Conservation (phyloP, 2,888 invertebrate species). For the Melipona bicolor region DNA sequence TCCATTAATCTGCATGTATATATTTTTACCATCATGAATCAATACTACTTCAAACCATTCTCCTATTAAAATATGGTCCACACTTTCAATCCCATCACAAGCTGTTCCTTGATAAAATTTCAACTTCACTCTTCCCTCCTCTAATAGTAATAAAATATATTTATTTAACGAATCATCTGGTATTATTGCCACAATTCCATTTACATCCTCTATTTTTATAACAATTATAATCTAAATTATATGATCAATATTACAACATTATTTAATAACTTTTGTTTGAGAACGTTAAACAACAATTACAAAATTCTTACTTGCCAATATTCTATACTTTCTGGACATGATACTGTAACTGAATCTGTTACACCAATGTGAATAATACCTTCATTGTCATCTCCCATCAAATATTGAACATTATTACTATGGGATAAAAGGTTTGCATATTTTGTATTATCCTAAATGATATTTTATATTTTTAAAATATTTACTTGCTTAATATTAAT, state of each 20-base stretch:
- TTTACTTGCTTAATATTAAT: neutral
- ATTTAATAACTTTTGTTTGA: neutral
- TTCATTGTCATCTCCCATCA: slow-evolving; percentile 83
- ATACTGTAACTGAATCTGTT: slow-evolving; percentile 83
- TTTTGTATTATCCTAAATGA: slow-evolving; percentile 25
- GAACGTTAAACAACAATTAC: neutral
- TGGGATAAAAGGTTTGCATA: slow-evolving; percentile 77
- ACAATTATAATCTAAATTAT: slow-evolving; percentile 80
- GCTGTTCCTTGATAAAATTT: slow-evolving; percentile 80
- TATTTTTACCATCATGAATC: slow-evolving; percentile 79
- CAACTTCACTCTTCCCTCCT: slow-evolving; percentile 84
- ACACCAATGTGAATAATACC: slow-evolving; percentile 81
- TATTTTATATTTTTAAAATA: slow-evolving; percentile 5
- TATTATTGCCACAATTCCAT: slow-evolving; percentile 83
- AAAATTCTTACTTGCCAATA: slow-evolving; percentile 79
- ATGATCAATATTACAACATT: neutral
- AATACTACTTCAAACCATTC: slow-evolving; percentile 84
- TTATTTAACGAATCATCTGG: slow-evolving; percentile 75
- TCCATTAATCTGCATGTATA: slow-evolving; percentile 84
- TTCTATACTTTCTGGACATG: slow-evolving; percentile 83
- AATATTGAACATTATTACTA: slow-evolving; percentile 84
- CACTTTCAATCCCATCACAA: slow-evolving; percentile 82
- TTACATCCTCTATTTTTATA: slow-evolving; percentile 82
- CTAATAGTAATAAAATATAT: slow-evolving; percentile 83
- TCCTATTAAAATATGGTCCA: slow-evolving; percentile 81